These are phyloP conservation scores for Atopsyche davidsoni DNA, from an alignment of 1,140 invertebrate species.

Conservation along the genomic window DNA sequence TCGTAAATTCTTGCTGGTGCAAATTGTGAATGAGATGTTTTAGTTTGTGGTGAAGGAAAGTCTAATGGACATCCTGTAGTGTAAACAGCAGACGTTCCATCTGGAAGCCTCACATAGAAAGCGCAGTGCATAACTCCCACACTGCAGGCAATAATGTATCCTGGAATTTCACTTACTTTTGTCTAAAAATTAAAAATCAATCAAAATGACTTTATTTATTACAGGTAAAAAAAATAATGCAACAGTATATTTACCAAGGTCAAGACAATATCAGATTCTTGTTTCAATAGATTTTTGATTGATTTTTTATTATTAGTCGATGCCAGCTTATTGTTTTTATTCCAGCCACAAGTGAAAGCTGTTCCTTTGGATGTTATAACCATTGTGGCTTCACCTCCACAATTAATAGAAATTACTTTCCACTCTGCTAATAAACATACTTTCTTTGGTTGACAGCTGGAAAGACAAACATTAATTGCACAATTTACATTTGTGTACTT, in stretches of 20 bases:
- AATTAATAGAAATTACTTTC: conserved; percentile 50
- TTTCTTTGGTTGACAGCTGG: conserved; percentile 36
- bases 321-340: conserved; percentile 60
- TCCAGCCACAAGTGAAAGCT: conserved; percentile 62
- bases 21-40: conserved; percentile 31
- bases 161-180: conserved; percentile 31
- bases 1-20: conserved; percentile 50
- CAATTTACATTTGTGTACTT: background rate
- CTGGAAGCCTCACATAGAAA: conserved; percentile 20
- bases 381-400: conserved; percentile 60
- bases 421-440: conserved; percentile 47
- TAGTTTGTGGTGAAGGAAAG: conserved; percentile 5
- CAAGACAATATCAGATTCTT: conserved; percentile 8
- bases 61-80: conserved; percentile 30
- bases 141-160: conserved; percentile 17
- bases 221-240: background rate
- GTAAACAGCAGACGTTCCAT: conserved; percentile 15
- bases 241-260: conserved; percentile 15
- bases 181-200: conserved; percentile 30
- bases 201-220: background rate
- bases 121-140: conserved; percentile 20
- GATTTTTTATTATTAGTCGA: conserved; percentile 31
- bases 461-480: background rate
- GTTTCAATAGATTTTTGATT: background rate
- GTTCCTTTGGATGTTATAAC: conserved; percentile 60